phyloP scores from a whole-genome alignment of 2,888 invertebrate species.

The Agrotis segetum region DNA sequence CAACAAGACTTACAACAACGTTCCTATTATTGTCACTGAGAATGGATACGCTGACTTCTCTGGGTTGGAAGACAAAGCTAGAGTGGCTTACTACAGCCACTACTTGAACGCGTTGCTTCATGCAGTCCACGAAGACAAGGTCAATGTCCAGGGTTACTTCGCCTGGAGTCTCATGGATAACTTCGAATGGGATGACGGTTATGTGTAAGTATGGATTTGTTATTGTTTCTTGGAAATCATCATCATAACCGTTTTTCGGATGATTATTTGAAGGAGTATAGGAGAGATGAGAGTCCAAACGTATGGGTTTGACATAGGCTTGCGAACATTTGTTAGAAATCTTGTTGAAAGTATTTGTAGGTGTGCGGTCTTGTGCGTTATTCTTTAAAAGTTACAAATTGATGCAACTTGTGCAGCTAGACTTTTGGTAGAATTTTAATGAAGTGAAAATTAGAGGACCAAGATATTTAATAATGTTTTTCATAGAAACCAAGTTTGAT shows the following conservation, averaged over 20 bases:
- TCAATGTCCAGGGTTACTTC: slow-evolving; percentile 93
- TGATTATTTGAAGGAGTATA: background rate
- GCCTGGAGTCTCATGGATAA: slow-evolving; percentile 96
- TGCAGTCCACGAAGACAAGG: slow-evolving; percentile 91
- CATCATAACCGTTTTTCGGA: background rate
- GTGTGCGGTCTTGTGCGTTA: too few relatives aligned
- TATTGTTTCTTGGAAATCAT: background rate
- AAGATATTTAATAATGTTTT: background rate
- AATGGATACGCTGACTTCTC: slow-evolving; percentile 90
- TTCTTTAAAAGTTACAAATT: too few relatives aligned
- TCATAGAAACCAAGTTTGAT: background rate
- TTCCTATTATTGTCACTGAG: slow-evolving; percentile 90
- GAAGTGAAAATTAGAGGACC: too few relatives aligned
- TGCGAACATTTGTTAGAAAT: too few relatives aligned
- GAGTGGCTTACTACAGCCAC: slow-evolving; percentile 91
- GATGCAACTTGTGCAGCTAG: too few relatives aligned
- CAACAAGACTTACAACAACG: slow-evolving; percentile 87
- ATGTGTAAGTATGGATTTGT: slow-evolving; percentile 90
- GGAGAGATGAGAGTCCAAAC: background rate
- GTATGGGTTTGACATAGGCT: background rate
- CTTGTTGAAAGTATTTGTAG: too few relatives aligned
- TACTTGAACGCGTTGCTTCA: slow-evolving; percentile 87
- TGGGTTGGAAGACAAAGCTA: slow-evolving; percentile 88
- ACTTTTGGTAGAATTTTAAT: too few relatives aligned
- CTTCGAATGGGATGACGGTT: slow-evolving; percentile 96